phyloP scores from a whole-genome alignment of 2,113 vertebrate species.

The Neotoma lepida region DNA sequence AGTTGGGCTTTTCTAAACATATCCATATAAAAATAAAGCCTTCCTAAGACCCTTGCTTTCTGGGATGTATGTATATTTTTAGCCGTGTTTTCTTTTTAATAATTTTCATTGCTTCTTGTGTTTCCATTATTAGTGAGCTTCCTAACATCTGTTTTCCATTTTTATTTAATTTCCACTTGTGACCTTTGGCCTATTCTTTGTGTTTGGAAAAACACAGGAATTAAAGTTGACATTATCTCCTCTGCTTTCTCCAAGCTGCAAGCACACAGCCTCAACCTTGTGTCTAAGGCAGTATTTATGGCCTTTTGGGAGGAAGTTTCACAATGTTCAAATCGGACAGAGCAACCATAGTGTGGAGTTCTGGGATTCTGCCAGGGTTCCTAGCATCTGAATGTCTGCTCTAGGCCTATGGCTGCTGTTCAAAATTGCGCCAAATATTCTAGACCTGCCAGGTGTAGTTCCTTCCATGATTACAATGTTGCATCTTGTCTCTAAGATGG shows the following conservation, averaged over 20 bases:
- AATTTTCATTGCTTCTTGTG: conserved; percentile 78
- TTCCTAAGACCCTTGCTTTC: conserved; percentile 54
- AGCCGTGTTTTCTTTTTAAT: conserved; percentile 60
- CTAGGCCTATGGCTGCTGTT: not conserved
- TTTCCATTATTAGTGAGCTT: conserved; percentile 79
- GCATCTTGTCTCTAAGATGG: not conserved
- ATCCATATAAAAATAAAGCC: conserved; percentile 52
- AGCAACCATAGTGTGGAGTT: not conserved
- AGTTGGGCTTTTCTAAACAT: conserved; percentile 13
- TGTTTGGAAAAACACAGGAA: conserved; percentile 82
- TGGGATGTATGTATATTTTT: not conserved
- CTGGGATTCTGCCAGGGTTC: not conserved
- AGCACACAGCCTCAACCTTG: conserved; percentile 57
- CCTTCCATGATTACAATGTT: not conserved
- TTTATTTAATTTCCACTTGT: conserved; percentile 86
- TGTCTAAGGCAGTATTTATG: conserved; percentile 45
- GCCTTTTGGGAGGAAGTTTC: conserved; percentile 37
- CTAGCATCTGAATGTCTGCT: not conserved
- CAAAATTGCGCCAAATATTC: not conserved
- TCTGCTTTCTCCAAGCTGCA: conserved; percentile 75
- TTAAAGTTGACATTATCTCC: conserved; percentile 85
- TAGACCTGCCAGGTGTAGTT: not conserved
- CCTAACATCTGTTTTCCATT: conserved; percentile 87
- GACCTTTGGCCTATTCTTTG: conserved; percentile 83
- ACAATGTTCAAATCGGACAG: not conserved